Percentiles rank a stretch among this genome's conserved stretches.
Evolutionary conservation across 2,113 vertebrate genomes (phyloP).

Genomic region (Ibidorhyncha struthersii): DNA sequence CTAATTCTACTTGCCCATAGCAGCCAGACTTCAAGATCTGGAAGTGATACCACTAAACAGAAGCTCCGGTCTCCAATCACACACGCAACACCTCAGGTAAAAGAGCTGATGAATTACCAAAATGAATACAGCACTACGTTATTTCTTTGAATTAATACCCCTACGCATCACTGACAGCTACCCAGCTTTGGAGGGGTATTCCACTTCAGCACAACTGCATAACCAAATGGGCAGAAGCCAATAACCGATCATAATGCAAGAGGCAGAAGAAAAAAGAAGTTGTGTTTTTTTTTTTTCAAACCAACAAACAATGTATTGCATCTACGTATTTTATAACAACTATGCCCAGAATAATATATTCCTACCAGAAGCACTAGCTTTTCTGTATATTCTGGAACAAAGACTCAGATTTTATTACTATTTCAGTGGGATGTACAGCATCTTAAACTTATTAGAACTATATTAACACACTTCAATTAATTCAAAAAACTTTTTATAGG

Average conservation of each 20-base stretch:
- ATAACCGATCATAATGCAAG: neutral
- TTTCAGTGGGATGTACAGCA: neutral
- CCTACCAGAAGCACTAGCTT: neutral
- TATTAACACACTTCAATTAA: neutral
- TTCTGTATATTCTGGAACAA: neutral
- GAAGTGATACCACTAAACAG: neutral
- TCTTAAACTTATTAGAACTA: neutral
- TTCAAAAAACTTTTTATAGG: neutral
- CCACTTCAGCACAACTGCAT: neutral
- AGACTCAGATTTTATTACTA: neutral
- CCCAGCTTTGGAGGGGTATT: neutral
- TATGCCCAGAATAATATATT: neutral
- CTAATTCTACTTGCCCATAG: neutral
- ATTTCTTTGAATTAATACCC: neutral
- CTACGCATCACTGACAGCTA: neutral
- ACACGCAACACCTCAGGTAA: neutral
- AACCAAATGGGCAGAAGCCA: neutral
- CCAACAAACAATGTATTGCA: neutral
- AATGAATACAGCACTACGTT: neutral
- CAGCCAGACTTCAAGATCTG: neutral
- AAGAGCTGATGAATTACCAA: neutral
- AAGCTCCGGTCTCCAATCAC: neutral
- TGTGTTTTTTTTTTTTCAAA: neutral
- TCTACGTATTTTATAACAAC: neutral
- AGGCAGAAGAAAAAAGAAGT: neutral